Evolutionary conservation across 2,797 vertebrate genomes (phyloP).

Genomic region (Okamejei kenojei): DNA sequence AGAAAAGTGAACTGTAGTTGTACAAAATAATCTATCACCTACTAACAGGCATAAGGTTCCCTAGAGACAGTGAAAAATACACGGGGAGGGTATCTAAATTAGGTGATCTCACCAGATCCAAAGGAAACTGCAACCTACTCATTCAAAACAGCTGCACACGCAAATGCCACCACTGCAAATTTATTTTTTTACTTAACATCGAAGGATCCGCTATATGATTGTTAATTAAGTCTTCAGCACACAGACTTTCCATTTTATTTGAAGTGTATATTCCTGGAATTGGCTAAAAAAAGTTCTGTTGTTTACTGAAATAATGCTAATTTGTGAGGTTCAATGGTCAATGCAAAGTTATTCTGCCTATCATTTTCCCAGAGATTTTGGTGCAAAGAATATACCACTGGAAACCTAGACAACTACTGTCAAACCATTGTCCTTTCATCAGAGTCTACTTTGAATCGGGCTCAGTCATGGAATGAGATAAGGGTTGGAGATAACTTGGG

Average conservation of each 20-base stretch:
- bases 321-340: not conserved
- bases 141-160: not conserved
- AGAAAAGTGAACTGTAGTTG: not conserved
- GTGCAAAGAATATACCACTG: not conserved
- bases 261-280: not conserved
- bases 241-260: not conserved
- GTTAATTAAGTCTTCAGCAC: not conserved
- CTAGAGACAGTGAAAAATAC: not conserved
- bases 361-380: not conserved
- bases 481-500: not conserved
- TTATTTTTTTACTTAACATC: not conserved
- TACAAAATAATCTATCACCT: not conserved
- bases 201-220: not conserved
- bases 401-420: not conserved
- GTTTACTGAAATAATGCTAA: not conserved
- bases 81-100: slow-evolving; percentile 9
- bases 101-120: not conserved
- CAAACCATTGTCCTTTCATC: not conserved
- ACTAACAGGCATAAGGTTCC: not conserved
- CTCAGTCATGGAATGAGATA: slow-evolving; percentile 16
- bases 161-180: not conserved
- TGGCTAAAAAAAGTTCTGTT: not conserved
- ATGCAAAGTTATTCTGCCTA: not conserved
- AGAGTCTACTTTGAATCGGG: not conserved
- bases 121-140: not conserved